These are phyloP conservation scores for Acleris cristana DNA, from an alignment of 2,888 invertebrate genomes.

Conservation along the genomic window DNA sequence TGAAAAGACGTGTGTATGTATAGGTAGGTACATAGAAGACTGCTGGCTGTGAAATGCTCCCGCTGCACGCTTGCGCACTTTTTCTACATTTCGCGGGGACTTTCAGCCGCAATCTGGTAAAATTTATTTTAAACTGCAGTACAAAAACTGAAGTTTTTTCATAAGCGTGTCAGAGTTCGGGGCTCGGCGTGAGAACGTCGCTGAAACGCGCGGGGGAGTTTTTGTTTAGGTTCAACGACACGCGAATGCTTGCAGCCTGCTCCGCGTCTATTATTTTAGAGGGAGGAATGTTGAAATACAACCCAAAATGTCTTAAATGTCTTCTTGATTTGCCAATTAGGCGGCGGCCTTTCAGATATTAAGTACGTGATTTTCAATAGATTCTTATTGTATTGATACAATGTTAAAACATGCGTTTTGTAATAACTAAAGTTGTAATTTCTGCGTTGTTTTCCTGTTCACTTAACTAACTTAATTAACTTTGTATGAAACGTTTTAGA, in stretches of 20 bases:
- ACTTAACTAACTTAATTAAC: too few species aligned
- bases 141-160: slow-evolving; percentile 64
- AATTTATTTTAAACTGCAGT: slow-evolving; percentile 35
- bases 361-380: neutral
- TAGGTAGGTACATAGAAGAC: too few species aligned
- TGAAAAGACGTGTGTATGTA: too few species aligned
- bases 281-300: slow-evolving; percentile 4
- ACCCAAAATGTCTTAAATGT: neutral
- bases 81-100: slow-evolving; percentile 10
- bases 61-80: neutral
- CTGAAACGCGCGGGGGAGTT: slow-evolving; percentile 79
- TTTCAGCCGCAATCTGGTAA: slow-evolving; percentile 17
- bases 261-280: slow-evolving; percentile 10
- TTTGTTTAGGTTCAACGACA: slow-evolving; percentile 80
- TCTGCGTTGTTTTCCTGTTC: too few species aligned
- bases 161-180: slow-evolving; percentile 73
- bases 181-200: slow-evolving; percentile 69
- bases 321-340: slow-evolving; percentile 6
- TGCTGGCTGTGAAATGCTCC: neutral
- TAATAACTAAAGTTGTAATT: too few species aligned
- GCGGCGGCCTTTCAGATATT: neutral
- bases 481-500: neutral
- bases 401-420: too few species aligned
- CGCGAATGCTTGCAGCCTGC: slow-evolving; percentile 56
- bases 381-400: neutral